A percentile compares a stretch with the other conserved stretches of the same genome.
phyloP scores from a whole-genome alignment of 2,113 vertebrate species.

The Nipponia nippon region DNA sequence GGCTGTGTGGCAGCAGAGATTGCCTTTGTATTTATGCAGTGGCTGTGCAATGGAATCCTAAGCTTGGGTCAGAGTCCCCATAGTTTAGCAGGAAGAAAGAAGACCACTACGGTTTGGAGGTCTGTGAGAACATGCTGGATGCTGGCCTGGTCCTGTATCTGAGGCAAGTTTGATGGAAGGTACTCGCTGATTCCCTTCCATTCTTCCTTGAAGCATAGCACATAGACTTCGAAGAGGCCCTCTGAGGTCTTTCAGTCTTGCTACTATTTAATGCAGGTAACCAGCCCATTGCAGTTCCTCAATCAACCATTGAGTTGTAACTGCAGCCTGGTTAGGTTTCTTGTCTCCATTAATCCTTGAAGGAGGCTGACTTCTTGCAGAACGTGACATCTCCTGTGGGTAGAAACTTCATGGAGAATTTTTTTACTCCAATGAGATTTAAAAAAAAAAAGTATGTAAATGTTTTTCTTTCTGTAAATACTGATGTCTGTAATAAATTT shows the following conservation, averaged over 20 bases:
- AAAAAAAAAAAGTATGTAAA: not conserved
- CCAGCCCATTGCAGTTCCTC: not conserved
- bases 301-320: not conserved
- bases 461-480: slow-evolving; percentile 43
- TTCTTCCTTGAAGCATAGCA: not conserved
- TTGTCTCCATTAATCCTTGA: not conserved
- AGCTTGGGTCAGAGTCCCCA: not conserved
- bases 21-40: not conserved
- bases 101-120: not conserved
- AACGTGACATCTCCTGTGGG: not conserved
- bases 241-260: not conserved
- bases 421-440: not conserved
- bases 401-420: not conserved
- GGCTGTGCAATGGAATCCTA: not conserved
- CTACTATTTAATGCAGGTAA: not conserved
- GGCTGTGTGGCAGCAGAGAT: not conserved
- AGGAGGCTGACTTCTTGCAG: not conserved
- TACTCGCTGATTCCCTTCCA: not conserved
- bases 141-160: not conserved
- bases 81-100: not conserved
- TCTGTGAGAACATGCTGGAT: not conserved
- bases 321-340: not conserved
- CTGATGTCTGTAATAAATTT: not conserved
- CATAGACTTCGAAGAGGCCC: not conserved
- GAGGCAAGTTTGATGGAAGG: not conserved